These are phyloP conservation scores for Poeciliopsis presidionis DNA, from an alignment of 2,797 vertebrate genomes.

Conservation along the genomic window DNA sequence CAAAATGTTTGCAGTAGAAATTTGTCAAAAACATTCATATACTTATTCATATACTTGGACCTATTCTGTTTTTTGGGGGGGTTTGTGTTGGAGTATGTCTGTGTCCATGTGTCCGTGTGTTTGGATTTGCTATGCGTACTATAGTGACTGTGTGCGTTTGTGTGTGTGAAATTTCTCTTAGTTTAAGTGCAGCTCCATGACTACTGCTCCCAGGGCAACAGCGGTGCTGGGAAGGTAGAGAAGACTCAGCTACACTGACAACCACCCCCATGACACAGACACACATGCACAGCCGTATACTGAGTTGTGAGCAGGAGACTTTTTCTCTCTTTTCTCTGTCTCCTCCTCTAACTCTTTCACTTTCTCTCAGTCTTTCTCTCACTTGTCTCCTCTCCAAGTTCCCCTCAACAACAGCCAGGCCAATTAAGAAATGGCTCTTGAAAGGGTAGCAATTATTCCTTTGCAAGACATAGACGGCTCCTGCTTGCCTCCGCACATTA, in stretches of 20 bases:
- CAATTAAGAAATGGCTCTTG: constrained; percentile 85
- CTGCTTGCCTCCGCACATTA: constrained; percentile 80
- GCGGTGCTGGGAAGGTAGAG: constrained; percentile 53
- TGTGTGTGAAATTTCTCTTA: constrained; percentile 58
- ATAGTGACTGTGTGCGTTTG: constrained; percentile 14
- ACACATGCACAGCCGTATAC: constrained; percentile 15
- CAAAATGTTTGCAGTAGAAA: background rate
- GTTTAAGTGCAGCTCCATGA: constrained; percentile 70
- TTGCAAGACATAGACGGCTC: constrained; percentile 80
- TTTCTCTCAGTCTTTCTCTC: constrained; percentile 49
- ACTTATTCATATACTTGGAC: no score
- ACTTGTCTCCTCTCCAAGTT: constrained; percentile 71
- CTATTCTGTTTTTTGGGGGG: background rate
- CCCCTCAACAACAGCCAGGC: constrained; percentile 79
- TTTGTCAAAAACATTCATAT: constrained; percentile 21
- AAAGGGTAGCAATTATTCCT: constrained; percentile 86
- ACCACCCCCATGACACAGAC: constrained; percentile 24
- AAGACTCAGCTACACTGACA: constrained; percentile 48
- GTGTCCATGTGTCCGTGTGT: constrained; percentile 25
- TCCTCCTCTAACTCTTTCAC: constrained; percentile 36
- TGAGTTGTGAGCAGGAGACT: constrained; percentile 24
- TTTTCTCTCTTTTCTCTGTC: constrained; percentile 14
- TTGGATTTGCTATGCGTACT: constrained; percentile 16
- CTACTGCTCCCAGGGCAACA: constrained; percentile 79
- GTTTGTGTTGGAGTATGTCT: constrained; percentile 2